Conservation (phyloP, 1,140 invertebrate genomes). For the Physella acuta region DNA sequence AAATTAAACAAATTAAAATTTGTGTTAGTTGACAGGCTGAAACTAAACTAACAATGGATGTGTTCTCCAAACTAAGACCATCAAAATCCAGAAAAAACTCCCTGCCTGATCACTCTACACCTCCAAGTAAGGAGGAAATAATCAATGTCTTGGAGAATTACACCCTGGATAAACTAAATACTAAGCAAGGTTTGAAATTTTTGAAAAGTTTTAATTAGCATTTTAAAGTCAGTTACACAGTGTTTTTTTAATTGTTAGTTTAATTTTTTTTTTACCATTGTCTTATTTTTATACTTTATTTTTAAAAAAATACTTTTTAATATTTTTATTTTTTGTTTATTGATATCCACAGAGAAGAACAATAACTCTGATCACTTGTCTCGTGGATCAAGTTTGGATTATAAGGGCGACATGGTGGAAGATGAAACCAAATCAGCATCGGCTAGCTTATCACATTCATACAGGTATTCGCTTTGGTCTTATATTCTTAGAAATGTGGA, state of each 20-base stretch:
- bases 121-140: conserved; percentile 1
- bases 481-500: no score
- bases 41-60: no score
- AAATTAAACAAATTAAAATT: no score
- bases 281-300: no score
- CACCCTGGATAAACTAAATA: neutral
- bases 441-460: conserved; percentile 23
- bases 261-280: no score
- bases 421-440: neutral
- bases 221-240: no score
- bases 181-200: no score
- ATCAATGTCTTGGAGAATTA: neutral
- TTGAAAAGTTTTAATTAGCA: no score
- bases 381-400: neutral
- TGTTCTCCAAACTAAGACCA: neutral
- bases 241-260: no score
- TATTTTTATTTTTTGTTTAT: no score
- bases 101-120: neutral
- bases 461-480: conserved; percentile 13
- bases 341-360: conserved; percentile 12
- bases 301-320: no score
- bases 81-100: neutral
- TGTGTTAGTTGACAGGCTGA: no score
- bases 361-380: conserved; percentile 1
- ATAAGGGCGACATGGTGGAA: neutral